Percentiles rank a stretch among this genome's conserved stretches.
phyloP scores from a whole-genome alignment of 2,113 vertebrate species.

The Cyrtonyx montezumae region DNA sequence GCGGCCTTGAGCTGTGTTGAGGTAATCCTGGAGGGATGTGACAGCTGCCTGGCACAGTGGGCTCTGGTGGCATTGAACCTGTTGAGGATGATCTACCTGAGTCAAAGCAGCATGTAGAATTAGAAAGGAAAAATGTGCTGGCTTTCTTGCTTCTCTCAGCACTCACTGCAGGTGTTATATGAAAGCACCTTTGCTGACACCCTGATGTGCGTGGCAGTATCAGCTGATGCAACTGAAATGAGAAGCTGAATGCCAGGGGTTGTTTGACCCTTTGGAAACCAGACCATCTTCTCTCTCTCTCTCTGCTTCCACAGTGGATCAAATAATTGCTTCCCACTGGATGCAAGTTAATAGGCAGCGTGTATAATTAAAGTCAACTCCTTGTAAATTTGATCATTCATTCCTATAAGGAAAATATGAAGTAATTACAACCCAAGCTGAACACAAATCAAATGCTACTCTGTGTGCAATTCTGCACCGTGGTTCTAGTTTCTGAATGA shows the following conservation, averaged over 20 bases:
- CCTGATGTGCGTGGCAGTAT: not conserved
- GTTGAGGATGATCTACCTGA: not conserved
- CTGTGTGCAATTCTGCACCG: not conserved
- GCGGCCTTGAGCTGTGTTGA: not conserved
- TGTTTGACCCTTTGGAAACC: not conserved
- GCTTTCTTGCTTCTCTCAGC: not conserved
- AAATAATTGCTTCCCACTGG: slow-evolving; percentile 56
- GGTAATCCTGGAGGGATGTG: not conserved
- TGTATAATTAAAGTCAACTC: slow-evolving; percentile 58
- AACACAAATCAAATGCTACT: slow-evolving; percentile 58
- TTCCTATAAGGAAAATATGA: slow-evolving; percentile 67
- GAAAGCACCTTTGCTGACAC: not conserved
- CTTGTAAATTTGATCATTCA: slow-evolving; percentile 36
- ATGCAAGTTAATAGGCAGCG: slow-evolving; percentile 42
- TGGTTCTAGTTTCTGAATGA: slow-evolving; percentile 43
- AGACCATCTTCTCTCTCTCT: not conserved
- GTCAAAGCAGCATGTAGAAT: not conserved
- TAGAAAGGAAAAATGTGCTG: not conserved
- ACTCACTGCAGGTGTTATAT: not conserved
- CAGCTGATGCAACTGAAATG: not conserved
- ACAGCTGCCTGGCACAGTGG: accelerated
- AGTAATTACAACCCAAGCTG: slow-evolving; percentile 47
- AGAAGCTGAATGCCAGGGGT: not conserved
- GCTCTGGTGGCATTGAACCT: accelerated
- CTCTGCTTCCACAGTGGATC: slow-evolving; percentile 10